These are phyloP conservation scores for Pao palembangensis DNA, from an alignment of 2,113 vertebrate genomes.

Conservation along the genomic window DNA sequence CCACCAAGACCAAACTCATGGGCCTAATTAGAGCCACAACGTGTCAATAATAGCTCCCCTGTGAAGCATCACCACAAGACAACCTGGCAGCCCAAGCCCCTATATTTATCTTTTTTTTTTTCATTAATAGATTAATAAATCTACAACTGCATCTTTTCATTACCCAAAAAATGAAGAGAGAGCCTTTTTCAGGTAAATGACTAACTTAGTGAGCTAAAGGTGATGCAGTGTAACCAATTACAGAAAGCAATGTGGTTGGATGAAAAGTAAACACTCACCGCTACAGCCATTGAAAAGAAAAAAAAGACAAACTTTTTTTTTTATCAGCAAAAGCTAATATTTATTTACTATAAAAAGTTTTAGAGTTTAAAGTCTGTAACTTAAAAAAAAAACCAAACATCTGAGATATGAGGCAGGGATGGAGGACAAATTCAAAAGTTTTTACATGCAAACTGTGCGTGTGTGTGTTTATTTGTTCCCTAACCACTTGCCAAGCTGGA, in stretches of 20 bases:
- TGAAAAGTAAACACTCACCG: constrained; percentile 17
- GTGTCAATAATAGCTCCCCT: constrained; percentile 44
- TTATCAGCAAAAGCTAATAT: background rate
- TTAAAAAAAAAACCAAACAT: constrained; percentile 4
- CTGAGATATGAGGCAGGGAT: constrained; percentile 8
- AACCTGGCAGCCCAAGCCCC: constrained; percentile 21
- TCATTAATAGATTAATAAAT: constrained; percentile 9
- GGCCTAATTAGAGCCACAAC: constrained; percentile 68
- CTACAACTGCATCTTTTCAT: too few relatives aligned
- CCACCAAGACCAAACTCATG: constrained; percentile 40
- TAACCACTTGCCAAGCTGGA: constrained; percentile 27
- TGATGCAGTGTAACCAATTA: constrained; percentile 61
- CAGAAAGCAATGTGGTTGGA: constrained; percentile 21
- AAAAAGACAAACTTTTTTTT: too few relatives aligned
- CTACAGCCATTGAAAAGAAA: background rate
- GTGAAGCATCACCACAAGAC: constrained; percentile 29
- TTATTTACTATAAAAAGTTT: constrained; percentile 3
- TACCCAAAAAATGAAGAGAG: background rate
- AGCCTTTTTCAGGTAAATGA: constrained; percentile 8
- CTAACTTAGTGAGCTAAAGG: constrained; percentile 7
- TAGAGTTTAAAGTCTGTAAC: constrained; percentile 2
- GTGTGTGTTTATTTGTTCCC: constrained; percentile 37
- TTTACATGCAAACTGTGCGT: constrained; percentile 3
- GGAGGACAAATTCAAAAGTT: background rate
- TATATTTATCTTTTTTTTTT: constrained; percentile 6